These are phyloP conservation scores for Drosophila basisetae DNA, from an alignment of 2,888 invertebrate genomes.

Conservation along the genomic window DNA sequence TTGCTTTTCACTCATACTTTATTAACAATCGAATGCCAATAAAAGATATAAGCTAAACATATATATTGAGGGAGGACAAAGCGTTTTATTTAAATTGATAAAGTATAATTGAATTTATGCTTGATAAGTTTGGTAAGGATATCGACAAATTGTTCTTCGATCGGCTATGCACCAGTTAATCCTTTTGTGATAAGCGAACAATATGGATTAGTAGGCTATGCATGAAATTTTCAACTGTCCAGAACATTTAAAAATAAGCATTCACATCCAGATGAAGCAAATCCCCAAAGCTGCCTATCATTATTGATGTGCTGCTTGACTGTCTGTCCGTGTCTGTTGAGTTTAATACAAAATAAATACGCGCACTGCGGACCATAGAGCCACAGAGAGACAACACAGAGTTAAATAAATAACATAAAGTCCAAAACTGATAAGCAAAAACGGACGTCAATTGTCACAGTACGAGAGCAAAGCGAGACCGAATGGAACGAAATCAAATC, in stretches of 20 bases:
- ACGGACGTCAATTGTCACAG: constrained; percentile 51
- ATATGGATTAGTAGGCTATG: background rate
- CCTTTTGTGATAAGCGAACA: background rate
- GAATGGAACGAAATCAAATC: constrained; percentile 64
- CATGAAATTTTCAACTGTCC: background rate
- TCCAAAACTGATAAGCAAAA: constrained; percentile 71
- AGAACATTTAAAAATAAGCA: constrained; percentile 17
- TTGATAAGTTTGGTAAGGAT: background rate
- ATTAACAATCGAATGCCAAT: constrained; percentile 23
- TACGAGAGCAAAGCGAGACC: constrained; percentile 29
- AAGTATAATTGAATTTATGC: background rate
- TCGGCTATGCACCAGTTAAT: background rate
- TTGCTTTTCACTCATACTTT: constrained; percentile 20
- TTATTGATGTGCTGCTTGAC: constrained; percentile 37
- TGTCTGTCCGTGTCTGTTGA: constrained; percentile 50
- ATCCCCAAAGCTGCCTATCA: constrained; percentile 22
- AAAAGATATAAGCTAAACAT: background rate
- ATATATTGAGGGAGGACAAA: background rate
- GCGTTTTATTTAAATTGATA: background rate
- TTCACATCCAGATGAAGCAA: constrained; percentile 5
- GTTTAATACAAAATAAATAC: constrained; percentile 70
- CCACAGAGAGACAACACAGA: constrained; percentile 31
- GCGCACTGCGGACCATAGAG: constrained; percentile 28
- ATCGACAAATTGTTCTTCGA: background rate
- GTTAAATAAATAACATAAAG: constrained; percentile 72